phyloP scores from a whole-genome alignment of 92 coral and sea anemone species.

The Zoanthus sociatus region DNA sequence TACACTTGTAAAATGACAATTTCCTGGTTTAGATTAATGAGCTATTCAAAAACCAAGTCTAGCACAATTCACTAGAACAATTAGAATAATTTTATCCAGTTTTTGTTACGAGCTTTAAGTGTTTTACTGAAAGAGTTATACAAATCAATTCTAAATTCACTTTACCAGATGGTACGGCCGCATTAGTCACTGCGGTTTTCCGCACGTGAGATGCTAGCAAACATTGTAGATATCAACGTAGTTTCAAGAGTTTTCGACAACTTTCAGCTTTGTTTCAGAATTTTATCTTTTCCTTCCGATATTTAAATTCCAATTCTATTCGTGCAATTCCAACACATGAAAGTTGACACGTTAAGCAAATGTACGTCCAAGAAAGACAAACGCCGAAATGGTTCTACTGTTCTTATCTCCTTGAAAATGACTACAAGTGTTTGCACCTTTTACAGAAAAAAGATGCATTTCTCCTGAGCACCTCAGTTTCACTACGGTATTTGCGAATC shows the following conservation, averaged over 20 bases:
- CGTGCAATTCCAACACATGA: too few relatives aligned
- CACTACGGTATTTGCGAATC: background rate
- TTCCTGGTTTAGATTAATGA: conserved; percentile 23
- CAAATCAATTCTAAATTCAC: background rate
- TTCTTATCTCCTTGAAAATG: too few relatives aligned
- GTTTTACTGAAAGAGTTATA: conserved; percentile 17
- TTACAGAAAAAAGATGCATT: background rate
- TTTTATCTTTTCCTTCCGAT: too few relatives aligned
- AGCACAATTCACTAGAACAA: background rate
- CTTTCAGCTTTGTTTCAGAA: background rate
- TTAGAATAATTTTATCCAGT: conserved; percentile 8
- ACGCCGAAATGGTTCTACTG: too few relatives aligned
- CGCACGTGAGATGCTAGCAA: conserved; percentile 21
- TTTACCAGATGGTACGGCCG: conserved; percentile 2
- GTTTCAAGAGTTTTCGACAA: background rate
- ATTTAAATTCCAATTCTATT: too few relatives aligned
- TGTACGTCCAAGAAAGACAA: too few relatives aligned
- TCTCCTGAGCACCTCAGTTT: background rate
- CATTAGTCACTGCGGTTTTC: conserved; percentile 38
- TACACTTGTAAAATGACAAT: conserved; percentile 39
- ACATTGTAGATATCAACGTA: background rate
- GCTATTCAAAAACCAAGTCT: background rate
- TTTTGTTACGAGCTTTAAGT: background rate
- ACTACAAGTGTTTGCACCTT: too few relatives aligned
- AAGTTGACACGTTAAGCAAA: too few relatives aligned